phyloP scores from a whole-genome alignment of 2,113 vertebrate species.

The Coracopsis vasa region DNA sequence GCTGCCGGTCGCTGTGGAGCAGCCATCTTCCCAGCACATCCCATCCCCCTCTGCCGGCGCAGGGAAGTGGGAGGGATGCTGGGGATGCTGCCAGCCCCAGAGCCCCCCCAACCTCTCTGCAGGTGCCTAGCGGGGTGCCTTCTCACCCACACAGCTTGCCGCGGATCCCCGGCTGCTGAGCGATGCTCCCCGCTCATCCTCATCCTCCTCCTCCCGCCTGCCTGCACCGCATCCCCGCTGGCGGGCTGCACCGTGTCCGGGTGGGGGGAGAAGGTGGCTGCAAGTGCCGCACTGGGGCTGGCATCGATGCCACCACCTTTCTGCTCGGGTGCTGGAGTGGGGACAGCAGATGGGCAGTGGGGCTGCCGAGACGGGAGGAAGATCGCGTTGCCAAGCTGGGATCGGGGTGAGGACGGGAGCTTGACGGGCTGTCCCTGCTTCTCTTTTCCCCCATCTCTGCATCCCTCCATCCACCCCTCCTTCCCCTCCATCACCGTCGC shows the following conservation, averaged over 20 bases:
- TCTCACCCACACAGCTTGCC: background rate
- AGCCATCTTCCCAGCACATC: conserved; percentile 51
- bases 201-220: background rate
- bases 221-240: background rate
- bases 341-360: background rate
- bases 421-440: background rate
- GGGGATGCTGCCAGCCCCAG: background rate
- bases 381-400: background rate
- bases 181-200: background rate
- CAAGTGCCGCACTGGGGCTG: background rate
- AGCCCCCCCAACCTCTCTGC: background rate
- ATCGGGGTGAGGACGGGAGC: background rate
- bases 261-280: background rate
- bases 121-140: background rate
- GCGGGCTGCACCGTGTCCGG: background rate
- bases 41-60: conserved; percentile 47
- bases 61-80: conserved; percentile 32
- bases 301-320: background rate
- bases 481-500: conserved; percentile 21
- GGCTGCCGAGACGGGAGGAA: background rate
- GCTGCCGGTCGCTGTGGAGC: conserved; percentile 3
- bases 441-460: background rate
- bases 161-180: background rate
- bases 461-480: background rate
- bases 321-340: background rate